Conservation (phyloP, 2,113 vertebrate species). For the Mobula birostris region DNA sequence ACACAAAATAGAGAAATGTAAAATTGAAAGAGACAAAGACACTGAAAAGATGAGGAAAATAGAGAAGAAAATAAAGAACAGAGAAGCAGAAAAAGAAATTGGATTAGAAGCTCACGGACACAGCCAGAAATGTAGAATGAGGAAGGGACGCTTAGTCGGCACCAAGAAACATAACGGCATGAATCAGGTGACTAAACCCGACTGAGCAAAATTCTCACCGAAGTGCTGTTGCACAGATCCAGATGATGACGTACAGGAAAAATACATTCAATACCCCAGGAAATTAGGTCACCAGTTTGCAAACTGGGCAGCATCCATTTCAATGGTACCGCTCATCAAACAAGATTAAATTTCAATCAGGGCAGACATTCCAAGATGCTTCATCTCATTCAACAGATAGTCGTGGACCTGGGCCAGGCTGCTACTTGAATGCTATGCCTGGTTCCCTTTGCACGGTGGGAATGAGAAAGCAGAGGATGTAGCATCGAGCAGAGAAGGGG, state of each 20-base stretch:
- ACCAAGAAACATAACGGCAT: neutral
- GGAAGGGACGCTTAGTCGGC: neutral
- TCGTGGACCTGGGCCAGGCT: too few relatives aligned
- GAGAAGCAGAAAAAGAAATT: neutral
- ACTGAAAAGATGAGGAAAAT: neutral
- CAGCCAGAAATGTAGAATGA: neutral
- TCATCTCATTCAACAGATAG: too few relatives aligned
- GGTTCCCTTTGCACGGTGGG: too few relatives aligned
- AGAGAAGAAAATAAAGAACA: neutral
- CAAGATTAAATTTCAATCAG: neutral
- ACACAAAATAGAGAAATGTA: neutral
- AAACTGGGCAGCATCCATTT: neutral
- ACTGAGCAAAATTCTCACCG: neutral
- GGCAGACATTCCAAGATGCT: too few relatives aligned
- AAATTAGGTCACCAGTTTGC: neutral
- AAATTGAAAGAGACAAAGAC: neutral
- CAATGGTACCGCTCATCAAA: neutral
- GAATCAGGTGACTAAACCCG: neutral
- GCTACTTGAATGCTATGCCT: too few relatives aligned
- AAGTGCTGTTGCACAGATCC: neutral
- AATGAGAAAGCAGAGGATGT: too few relatives aligned
- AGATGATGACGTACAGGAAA: neutral
- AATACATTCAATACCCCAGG: neutral
- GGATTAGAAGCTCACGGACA: neutral
- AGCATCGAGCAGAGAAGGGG: too few relatives aligned